Evolutionary conservation across 2,113 vertebrate species (phyloP).

Genomic region (Rhizomys pruinosus): DNA sequence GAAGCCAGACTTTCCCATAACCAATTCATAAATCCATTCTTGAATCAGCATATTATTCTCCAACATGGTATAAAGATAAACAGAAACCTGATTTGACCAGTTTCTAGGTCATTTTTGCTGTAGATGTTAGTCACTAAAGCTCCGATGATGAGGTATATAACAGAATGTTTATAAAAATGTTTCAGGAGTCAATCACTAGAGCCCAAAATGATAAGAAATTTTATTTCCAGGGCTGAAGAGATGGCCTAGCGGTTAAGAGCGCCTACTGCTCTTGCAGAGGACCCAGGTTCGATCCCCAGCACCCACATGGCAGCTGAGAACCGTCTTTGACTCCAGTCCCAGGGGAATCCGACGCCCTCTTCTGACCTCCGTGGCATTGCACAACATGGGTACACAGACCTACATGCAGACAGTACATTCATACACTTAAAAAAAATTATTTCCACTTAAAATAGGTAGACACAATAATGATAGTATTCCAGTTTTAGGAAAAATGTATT

Average conservation of each 20-base stretch:
- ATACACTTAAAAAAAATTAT: no score
- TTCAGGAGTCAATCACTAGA: constrained; percentile 1
- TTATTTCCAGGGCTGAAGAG: no score
- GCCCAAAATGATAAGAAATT: constrained; percentile 53
- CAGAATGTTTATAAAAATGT: background rate
- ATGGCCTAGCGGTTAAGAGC: no score
- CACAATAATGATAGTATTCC: constrained; percentile 1
- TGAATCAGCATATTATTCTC: background rate
- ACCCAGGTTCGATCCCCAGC: no score
- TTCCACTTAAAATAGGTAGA: constrained; percentile 55
- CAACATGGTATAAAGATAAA: background rate
- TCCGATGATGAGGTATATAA: background rate
- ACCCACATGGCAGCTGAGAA: no score
- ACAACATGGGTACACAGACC: no score
- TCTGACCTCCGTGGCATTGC: no score
- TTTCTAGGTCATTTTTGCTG: background rate
- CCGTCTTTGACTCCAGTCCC: no score
- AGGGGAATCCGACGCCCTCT: no score
- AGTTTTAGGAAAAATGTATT: constrained; percentile 12
- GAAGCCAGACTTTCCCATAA: background rate
- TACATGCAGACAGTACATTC: no score
- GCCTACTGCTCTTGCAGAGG: no score
- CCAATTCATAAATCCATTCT: constrained; percentile 1
- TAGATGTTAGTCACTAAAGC: background rate
- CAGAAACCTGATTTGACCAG: background rate